Evolutionary conservation across 2,888 invertebrate species (phyloP), one percentile per base, ranked within the genome.

Genomic region (Aporophyla nigra): DNA sequence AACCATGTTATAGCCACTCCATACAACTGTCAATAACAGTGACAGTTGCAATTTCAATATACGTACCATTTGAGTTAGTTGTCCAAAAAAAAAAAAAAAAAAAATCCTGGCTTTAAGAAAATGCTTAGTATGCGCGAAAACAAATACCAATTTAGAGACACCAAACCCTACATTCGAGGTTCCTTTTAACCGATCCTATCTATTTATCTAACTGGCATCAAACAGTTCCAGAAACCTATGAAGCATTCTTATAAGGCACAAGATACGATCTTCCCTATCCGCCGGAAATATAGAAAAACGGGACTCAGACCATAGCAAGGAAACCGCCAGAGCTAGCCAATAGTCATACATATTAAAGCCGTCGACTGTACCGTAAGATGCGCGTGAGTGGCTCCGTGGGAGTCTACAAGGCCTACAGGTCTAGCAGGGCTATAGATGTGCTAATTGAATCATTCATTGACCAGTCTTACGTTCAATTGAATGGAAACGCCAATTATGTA

Each of bases 371-470:
- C 85, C 78, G 74, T 83, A 78, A 83, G 78, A 74, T 77, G 76
- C 73, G 80, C 82, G 75, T 83, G 87, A 86, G 88, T 78, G 66
- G 63, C 68, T 80, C 78, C 80, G 85, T 87, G 85, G 86, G 89
- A 85, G 82, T 72, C 71, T 59, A 59, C 82, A 82, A 82, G 83
- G 76, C 74, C 77, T 71, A 61, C 65, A 76, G 76, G 75, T 76
- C 77, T 76, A 69, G 71, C 67, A 72, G 71, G 70, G 66, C 76
- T 82, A 72, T 79, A 65, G 76, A 80, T 78, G 89, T 92, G 92
- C 85, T 92, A 92, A 93, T 92, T 90, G 87, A 90, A 89, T 89
- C 87, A 88, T 78, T 83, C 80, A 87, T 89, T 78, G 75, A 88
- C 84, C 65, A 82, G 84, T 83, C 80, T 84, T 80, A 80, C 56